Evolutionary conservation across 2,888 invertebrate species (phyloP), one percentile per base, ranked within the genome.

Genomic region (Himalopsyche tibetana): DNA sequence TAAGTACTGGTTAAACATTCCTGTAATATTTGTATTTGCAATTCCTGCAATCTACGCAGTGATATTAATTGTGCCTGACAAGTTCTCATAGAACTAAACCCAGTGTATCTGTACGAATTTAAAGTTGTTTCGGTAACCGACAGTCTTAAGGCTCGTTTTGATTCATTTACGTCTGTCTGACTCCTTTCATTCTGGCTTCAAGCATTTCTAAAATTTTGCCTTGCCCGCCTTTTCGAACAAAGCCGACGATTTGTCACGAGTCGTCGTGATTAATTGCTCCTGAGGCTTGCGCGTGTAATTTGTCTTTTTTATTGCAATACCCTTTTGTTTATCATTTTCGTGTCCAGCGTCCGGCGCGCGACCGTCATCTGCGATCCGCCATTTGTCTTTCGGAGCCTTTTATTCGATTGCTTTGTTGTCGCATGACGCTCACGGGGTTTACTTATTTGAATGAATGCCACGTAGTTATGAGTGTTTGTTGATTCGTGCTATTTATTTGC

Each of bases 261-360:
- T 74, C 38, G 38, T 74, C 74, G 85, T 88, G 88, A 88, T 88
- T 88, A 88, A 88, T 88, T 83, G 84, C 84, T 40, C 82, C 85
- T 83, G 84, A 40, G 84, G 84, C 69, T 55, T 55, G 84, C 85
- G 38, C 85, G 86, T 84, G 86, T 86, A 86, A 88, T 88, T 88
- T 88, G 86, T 88, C 88, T 88, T 88, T 86, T 87, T 86, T 87
- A 87, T 87, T 87, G 87, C 85, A 85, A 83, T 85, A 80, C 84
- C 84, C 79, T 80, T 85, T 86, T 87, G 87, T 87, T 87, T 87
- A 86, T 86, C 84, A 86, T 86, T 87, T 85, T 83, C 74, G 55
- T 87, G 85, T 87, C 85, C 83, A 79, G 56, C 81, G 56, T 85
- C 85, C 83, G 84, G 80, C 83, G 42, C 55, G 83, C 83, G 86